Base-by-base conservation (phyloP, 2,888 invertebrate genomes). In the Fragum fragum region DNA sequence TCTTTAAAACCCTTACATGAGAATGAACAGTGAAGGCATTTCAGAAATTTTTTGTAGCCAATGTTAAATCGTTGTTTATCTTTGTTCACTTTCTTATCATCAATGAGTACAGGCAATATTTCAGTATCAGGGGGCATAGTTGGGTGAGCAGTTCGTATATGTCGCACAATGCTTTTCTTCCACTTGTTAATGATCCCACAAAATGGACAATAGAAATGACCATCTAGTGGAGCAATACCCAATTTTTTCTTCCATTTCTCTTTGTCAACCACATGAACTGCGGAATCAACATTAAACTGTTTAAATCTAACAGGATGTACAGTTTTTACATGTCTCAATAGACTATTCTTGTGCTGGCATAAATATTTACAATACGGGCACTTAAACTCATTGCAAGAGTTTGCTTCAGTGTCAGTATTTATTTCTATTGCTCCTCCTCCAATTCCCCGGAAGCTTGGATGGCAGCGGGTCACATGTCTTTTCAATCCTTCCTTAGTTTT, bases 281-380 rank as follows among this genome's bases (percentile, higher is more conserved):
- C 21, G 16, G 42, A 55, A 42, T 18, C 9, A 0, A 55, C 26
- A 16, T 74, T 21, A 7, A 68, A 61, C 53, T 82, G 82, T n/a
- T 28, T n/a, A 26, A 29, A 29, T 18, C 32, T 69, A 26, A 76
- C 79, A 16, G 72, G 70, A 55, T 83, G 79, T 16, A 32, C 18
- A 21, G 26, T 47, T n/a, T 52, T 70, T 18, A 79, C 79, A 71
- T 83, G 79, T 42, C 76, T 39, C 0, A 68, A 26, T 23, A 79
- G 52, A 63, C 83, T 73, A 63, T 57, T 76, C 52, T 73, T 76
- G 39, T 76, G 76, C 57, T 70, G 59, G 28, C 55, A 72, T 7
- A 32, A 69, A 42, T 72, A 36, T 7, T 42, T 47, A 61, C 82
- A 83, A 53, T 79, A 76, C n/a, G 82, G 82, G 69, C 82, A 83